phyloP scores from a whole-genome alignment of 2,113 vertebrate species.

The Notothenia coriiceps region DNA sequence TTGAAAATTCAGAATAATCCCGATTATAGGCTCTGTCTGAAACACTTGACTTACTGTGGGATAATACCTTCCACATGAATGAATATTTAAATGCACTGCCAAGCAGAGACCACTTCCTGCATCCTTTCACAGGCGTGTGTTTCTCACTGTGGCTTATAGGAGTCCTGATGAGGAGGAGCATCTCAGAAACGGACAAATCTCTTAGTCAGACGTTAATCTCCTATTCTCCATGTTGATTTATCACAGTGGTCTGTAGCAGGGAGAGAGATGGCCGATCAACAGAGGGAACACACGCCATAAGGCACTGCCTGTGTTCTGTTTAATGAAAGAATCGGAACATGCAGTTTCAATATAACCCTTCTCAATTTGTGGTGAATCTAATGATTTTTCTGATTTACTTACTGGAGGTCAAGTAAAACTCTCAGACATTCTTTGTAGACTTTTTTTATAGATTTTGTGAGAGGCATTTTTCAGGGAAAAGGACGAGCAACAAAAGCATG shows the following conservation, averaged over 20 bases:
- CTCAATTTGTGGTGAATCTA: background rate
- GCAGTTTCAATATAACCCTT: background rate
- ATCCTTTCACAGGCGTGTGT: constrained; percentile 14
- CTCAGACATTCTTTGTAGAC: background rate
- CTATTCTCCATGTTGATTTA: constrained; percentile 55
- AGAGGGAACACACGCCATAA: background rate
- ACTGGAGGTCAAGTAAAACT: background rate
- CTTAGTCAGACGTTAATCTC: constrained; percentile 65
- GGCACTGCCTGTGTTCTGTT: background rate
- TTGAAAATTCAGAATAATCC: constrained; percentile 27
- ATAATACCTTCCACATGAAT: constrained; percentile 27
- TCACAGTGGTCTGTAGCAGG: constrained; percentile 46
- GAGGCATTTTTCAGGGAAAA: too few species aligned
- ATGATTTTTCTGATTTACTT: too few species aligned
- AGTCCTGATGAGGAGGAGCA: constrained; percentile 37
- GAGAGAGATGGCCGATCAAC: constrained; percentile 4
- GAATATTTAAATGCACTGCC: constrained; percentile 39
- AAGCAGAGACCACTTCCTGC: constrained; percentile 1
- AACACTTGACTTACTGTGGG: constrained; percentile 29
- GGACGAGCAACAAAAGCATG: too few species aligned
- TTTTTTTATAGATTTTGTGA: background rate
- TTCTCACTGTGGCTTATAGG: constrained; percentile 44
- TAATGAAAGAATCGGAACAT: constrained; percentile 17
- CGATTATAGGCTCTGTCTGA: constrained; percentile 25
- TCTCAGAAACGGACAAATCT: constrained; percentile 54